Evolutionary conservation across 2,113 vertebrate genomes (phyloP).

Genomic region (Nesogale talazaci): DNA sequence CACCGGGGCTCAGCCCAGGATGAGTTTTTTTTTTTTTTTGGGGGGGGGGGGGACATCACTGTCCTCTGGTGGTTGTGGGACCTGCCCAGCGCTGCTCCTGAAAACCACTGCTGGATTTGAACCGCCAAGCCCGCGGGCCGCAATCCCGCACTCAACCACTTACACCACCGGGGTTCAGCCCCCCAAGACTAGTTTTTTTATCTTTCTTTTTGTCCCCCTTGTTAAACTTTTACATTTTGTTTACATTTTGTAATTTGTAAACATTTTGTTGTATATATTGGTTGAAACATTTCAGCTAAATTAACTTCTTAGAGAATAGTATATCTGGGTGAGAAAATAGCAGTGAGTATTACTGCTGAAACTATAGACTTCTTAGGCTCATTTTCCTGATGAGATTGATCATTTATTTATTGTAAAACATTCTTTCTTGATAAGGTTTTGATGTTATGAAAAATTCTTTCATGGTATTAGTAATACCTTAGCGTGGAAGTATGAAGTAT

Average conservation of each 20-base stretch:
- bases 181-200: no score
- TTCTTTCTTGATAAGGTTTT: slow-evolving; percentile 31
- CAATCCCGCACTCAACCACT: no score
- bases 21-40: no score
- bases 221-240: neutral
- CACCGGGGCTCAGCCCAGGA: no score
- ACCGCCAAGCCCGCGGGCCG: no score
- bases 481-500: slow-evolving; percentile 13
- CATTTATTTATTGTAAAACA: neutral
- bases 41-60: no score
- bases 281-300: slow-evolving; percentile 33
- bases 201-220: neutral
- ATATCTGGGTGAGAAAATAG: neutral
- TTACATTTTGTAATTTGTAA: no score
- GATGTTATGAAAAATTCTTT: slow-evolving; percentile 4
- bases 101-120: no score
- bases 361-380: slow-evolving; percentile 13
- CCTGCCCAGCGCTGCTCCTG: no score
- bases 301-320: slow-evolving; percentile 39
- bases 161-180: no score
- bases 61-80: no score
- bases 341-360: neutral
- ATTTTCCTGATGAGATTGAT: slow-evolving; percentile 44
- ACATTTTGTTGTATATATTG: neutral
- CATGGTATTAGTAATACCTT: slow-evolving; percentile 9